Percentiles rank a stretch among this genome's conserved stretches.
phyloP scores from a whole-genome alignment of 2,797 vertebrate genomes.

The Mastacembelus armatus region DNA sequence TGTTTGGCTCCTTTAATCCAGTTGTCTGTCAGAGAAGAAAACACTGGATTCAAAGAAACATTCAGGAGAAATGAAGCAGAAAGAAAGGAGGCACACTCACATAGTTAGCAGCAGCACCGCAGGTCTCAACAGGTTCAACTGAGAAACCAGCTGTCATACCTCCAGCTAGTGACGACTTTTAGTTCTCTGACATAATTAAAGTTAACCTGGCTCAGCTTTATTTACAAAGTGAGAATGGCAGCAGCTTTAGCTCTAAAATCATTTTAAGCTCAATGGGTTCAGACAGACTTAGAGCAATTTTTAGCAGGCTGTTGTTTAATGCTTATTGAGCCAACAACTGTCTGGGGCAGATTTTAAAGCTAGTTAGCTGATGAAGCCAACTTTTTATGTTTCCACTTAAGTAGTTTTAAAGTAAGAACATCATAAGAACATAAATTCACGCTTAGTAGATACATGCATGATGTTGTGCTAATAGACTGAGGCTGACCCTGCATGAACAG shows the following conservation, averaged over 20 bases:
- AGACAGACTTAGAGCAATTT: not conserved
- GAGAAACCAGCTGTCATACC: constrained; percentile 45
- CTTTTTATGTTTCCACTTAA: not conserved
- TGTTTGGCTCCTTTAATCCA: constrained; percentile 25
- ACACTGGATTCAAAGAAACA: not conserved
- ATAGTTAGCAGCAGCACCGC: constrained; percentile 6
- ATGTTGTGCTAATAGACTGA: not conserved
- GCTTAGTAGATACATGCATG: no score
- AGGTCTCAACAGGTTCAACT: constrained; percentile 52
- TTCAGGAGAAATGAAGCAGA: constrained; percentile 4
- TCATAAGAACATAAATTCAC: no score
- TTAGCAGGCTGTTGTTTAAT: not conserved
- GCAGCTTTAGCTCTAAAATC: not conserved
- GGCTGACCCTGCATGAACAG: no score
- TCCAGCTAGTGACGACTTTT: constrained; percentile 16
- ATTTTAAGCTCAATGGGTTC: no score
- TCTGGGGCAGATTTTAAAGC: no score
- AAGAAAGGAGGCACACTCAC: not conserved
- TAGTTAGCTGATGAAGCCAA: no score
- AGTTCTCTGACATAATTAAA: constrained; percentile 3
- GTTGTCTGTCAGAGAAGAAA: constrained; percentile 39
- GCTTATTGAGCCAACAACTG: no score
- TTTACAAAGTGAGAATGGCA: not conserved
- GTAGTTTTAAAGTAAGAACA: not conserved
- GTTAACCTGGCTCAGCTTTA: not conserved